Evolutionary conservation across 2,888 invertebrate genomes (phyloP).

Genomic region (Drosophila neutralis): DNA sequence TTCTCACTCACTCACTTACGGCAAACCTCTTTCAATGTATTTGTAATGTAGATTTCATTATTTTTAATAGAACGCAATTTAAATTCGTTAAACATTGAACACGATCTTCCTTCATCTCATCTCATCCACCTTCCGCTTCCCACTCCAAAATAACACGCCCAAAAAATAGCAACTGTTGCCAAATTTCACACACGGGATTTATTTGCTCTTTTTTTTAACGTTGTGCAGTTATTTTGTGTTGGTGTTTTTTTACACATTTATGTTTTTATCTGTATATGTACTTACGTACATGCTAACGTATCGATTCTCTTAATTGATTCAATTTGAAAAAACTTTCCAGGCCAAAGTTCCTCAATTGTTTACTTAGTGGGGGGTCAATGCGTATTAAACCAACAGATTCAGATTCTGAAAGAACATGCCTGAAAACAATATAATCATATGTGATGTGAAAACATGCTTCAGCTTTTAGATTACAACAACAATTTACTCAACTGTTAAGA

Average conservation of each 20-base stretch:
- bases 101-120: conserved; percentile 20
- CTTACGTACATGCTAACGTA: conserved; percentile 2
- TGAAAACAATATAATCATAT: not conserved
- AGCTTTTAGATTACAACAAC: not conserved
- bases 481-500: conserved; percentile 5
- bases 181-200: conserved; percentile 27
- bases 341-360: conserved; percentile 14
- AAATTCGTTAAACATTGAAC: conserved; percentile 60
- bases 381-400: not conserved
- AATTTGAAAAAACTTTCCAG: conserved; percentile 55
- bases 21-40: conserved; percentile 38
- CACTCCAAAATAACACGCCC: conserved; percentile 16
- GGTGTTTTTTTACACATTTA: conserved; percentile 4
- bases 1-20: conserved; percentile 25
- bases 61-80: conserved; percentile 71
- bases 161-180: conserved; percentile 19
- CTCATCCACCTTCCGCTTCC: conserved; percentile 31
- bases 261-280: not conserved
- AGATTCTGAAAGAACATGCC: not conserved
- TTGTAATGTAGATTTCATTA: conserved; percentile 52
- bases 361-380: conserved; percentile 24
- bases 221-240: conserved; percentile 19
- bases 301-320: conserved; percentile 43
- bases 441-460: not conserved
- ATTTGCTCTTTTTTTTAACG: conserved; percentile 8